Conservation (phyloP, 92 coral and sea anemone species). For the Palythoa heliodiscus region DNA sequence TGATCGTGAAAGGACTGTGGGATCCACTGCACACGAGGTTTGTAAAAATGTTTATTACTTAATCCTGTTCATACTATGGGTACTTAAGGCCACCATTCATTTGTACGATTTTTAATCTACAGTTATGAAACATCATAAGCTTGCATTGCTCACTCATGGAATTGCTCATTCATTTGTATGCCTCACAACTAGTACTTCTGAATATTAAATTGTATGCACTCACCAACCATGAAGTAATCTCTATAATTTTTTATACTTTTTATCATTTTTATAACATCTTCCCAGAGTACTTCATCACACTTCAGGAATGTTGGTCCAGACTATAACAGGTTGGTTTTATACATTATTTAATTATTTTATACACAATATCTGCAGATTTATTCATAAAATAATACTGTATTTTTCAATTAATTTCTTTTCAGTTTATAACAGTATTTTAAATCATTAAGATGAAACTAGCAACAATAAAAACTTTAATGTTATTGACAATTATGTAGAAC, state of each 20-base stretch:
- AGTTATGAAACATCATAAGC: background rate
- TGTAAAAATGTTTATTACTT: too few relatives aligned
- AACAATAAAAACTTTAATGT: too few relatives aligned
- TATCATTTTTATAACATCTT: background rate
- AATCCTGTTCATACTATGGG: too few relatives aligned
- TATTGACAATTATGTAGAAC: too few relatives aligned
- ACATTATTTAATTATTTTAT: background rate
- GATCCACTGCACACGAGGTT: constrained; percentile 88
- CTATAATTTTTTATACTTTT: background rate
- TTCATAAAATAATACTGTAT: too few relatives aligned
- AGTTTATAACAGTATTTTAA: too few relatives aligned
- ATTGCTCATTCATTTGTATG: background rate
- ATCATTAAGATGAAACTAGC: too few relatives aligned
- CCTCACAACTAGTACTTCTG: background rate
- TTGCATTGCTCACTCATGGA: too few relatives aligned
- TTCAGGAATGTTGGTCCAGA: constrained; percentile 82
- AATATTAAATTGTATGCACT: background rate
- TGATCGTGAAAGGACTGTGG: constrained; percentile 89
- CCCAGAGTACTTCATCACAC: constrained; percentile 80
- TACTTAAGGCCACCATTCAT: too few relatives aligned
- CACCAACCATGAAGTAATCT: too few relatives aligned
- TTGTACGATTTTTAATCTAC: background rate
- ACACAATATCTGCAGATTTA: background rate
- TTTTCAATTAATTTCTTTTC: too few relatives aligned
- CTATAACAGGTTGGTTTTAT: constrained; percentile 73